A percentile compares a stretch with the other conserved stretches of the same genome.
phyloP scores from a whole-genome alignment of 2,113 vertebrate genomes.

The Chinchilla lanigera region DNA sequence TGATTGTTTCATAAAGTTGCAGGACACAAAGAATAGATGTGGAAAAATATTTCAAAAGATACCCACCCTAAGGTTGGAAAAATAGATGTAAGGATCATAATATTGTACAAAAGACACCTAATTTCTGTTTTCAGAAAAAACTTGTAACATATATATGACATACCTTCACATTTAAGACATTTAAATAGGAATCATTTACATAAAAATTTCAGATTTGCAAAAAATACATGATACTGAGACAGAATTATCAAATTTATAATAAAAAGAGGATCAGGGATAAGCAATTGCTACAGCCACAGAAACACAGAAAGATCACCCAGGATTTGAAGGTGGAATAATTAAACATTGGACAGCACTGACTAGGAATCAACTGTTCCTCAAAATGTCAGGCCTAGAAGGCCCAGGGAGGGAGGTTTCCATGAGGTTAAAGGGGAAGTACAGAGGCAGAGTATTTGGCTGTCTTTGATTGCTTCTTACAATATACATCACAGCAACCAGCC shows the following conservation, averaged over 20 bases:
- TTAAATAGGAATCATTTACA: neutral
- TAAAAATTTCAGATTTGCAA: neutral
- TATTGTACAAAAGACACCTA: neutral
- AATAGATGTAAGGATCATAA: neutral
- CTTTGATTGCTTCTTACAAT: neutral
- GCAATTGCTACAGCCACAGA: neutral
- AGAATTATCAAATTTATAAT: neutral
- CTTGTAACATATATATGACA: no score
- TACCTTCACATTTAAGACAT: neutral
- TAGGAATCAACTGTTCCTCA: neutral
- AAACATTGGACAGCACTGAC: neutral
- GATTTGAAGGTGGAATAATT: neutral
- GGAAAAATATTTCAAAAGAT: neutral
- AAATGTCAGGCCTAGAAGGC: neutral
- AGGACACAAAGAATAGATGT: neutral
- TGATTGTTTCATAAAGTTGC: neutral
- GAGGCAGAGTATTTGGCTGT: neutral
- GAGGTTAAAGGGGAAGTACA: neutral
- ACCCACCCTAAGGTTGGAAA: neutral
- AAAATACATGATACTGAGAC: neutral
- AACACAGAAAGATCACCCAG: neutral
- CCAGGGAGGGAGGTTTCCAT: no score
- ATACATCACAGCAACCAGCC: neutral
- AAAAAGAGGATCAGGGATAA: neutral
- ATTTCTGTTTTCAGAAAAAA: neutral